phyloP scores from a whole-genome alignment of 2,113 vertebrate genomes.

The Talpa occidentalis region DNA sequence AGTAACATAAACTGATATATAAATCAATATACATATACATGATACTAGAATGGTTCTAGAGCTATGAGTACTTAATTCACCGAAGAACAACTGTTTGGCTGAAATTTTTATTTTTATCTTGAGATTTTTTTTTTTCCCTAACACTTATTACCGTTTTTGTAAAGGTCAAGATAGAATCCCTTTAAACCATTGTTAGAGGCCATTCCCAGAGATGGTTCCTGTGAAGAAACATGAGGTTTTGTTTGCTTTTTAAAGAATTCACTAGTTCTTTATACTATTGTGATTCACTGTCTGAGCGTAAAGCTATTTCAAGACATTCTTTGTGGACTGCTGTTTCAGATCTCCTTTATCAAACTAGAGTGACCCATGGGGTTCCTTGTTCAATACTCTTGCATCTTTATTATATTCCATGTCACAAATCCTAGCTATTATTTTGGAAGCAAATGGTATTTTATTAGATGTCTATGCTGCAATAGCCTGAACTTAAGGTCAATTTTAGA shows the following conservation, averaged over 20 bases:
- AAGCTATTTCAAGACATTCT: conserved; percentile 81
- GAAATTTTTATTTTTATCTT: conserved; percentile 64
- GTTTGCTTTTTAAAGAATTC: conserved; percentile 80
- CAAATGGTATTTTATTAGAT: conserved; percentile 59
- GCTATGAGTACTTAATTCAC: conserved; percentile 43
- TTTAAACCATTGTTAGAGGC: conserved; percentile 78
- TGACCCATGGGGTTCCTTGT: conserved; percentile 55
- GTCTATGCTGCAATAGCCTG: neutral
- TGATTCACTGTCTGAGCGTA: conserved; percentile 76
- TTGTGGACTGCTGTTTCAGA: conserved; percentile 77
- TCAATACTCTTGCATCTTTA: conserved; percentile 58
- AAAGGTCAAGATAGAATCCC: conserved; percentile 73
- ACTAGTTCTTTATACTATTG: conserved; percentile 78
- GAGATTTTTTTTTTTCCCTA: conserved; percentile 51
- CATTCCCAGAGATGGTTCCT: conserved; percentile 67
- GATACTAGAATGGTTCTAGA: conserved; percentile 42
- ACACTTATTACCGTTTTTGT: conserved; percentile 71
- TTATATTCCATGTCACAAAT: conserved; percentile 55
- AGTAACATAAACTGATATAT: conserved; percentile 25
- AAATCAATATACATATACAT: neutral
- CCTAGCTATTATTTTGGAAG: conserved; percentile 66
- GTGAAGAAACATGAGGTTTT: conserved; percentile 82
- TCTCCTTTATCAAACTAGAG: conserved; percentile 72
- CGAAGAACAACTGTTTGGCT: conserved; percentile 51
- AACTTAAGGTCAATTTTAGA: conserved; percentile 7